Percentiles rank a stretch among this genome's conserved stretches.
These are phyloP conservation scores for Limnephilus marmoratus DNA, from an alignment of 2,888 invertebrate species.

Conservation along the genomic window DNA sequence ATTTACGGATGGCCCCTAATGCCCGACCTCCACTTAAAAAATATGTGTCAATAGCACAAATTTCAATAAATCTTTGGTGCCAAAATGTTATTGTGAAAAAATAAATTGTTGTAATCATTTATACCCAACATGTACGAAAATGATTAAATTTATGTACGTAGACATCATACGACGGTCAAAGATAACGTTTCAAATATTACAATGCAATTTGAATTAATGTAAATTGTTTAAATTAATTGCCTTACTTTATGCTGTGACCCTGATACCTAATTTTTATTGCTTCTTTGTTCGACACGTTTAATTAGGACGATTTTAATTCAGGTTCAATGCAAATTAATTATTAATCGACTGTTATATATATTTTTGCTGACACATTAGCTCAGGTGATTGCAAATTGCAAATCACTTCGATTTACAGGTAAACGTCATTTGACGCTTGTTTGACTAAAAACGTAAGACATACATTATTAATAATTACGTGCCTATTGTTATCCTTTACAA, in stretches of 20 bases:
- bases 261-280: background rate
- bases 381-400: background rate
- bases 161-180: background rate
- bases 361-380: background rate
- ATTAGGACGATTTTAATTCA: background rate
- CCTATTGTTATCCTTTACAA: background rate
- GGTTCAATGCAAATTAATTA: background rate
- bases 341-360: background rate
- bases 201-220: conserved; percentile 25
- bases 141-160: background rate
- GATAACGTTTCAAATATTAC: background rate
- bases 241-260: background rate
- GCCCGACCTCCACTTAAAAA: background rate
- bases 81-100: background rate
- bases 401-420: background rate
- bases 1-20: no score
- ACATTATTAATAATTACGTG: background rate
- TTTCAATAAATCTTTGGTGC: background rate
- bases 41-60: background rate
- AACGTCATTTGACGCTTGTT: background rate
- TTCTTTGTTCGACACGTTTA: background rate
- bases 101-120: no score
- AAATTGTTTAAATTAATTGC: background rate
- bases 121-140: background rate
- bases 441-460: background rate